Base-by-base conservation (phyloP, 2,113 vertebrate species). In the Nibea coibor region DNA sequence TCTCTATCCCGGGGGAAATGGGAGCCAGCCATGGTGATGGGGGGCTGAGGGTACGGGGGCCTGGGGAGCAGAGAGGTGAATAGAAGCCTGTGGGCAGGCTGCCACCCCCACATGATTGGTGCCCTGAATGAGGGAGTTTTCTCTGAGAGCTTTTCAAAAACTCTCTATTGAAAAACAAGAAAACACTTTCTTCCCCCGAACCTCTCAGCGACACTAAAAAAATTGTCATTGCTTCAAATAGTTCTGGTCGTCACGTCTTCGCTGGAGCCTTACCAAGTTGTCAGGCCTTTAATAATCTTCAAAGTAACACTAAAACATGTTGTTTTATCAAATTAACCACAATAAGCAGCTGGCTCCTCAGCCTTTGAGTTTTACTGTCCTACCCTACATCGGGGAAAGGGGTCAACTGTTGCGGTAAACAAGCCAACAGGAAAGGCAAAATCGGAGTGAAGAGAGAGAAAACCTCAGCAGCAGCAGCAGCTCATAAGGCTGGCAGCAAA, bases 1-100 rank as follows among this genome's bases (percentile, higher is more conserved):
- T 92, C 89, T 85, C 78, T 85, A 83, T 91, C 91, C 88, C 72
- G 4, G 67, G 91, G 89, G 93, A 93, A 91, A 93, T 87, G 86
- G 87, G 86, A 94, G 88, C 75, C 83, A 85, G 82, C 83, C 72
- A 75, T 43, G 57, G 80, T 62, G 81, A 89, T 85, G 82, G 78
- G 82, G 78, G 75, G 67, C 68, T 79, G 73, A 75, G 88, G 89
- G 85, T 75, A 65, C 19, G n/a, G 76, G 68, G 67, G 75, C 79
- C 71, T 67, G 71, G 71, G 65, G 80, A 74, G 72, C n/a, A 59
- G 69, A 78, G 45, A 80, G 84, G 83, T 75, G 78, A 81, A 81
- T 69, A 88, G 81, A 80, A 47, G 78, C 72, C 74, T 47, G n/a
- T 80, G 83, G 87, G 82, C 86, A 83, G 39, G 35, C 58, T 88